Conservation (phyloP, 2,888 invertebrate genomes). For the Iphiclides podalirius region DNA sequence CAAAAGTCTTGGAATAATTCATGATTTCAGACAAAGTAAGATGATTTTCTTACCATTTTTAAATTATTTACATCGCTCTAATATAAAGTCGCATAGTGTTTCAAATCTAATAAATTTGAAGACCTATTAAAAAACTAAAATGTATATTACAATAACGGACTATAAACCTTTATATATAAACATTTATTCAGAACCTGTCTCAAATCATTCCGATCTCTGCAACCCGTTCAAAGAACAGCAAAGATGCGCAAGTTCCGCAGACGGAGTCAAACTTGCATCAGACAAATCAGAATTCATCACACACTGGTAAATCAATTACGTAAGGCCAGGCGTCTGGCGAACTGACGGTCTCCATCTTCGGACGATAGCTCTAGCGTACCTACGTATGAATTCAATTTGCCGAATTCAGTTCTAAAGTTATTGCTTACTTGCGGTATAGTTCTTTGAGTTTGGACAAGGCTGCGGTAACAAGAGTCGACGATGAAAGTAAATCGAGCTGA, state of each 20-base stretch:
- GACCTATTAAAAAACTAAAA: no score
- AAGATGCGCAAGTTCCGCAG: slow-evolving; percentile 8
- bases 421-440: slow-evolving; percentile 23
- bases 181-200: no score
- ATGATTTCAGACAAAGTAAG: no score
- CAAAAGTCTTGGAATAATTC: no score
- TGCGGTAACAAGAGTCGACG: slow-evolving; percentile 15
- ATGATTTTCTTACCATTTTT: no score
- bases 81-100: no score
- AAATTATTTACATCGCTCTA: no score
- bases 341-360: slow-evolving; percentile 19
- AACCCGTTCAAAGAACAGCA: no score
- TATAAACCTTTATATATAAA: no score
- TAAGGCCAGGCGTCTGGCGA: slow-evolving; percentile 30
- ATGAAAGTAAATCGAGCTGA: slow-evolving; percentile 4
- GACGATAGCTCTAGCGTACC: slow-evolving; percentile 32
- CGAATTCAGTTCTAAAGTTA: slow-evolving; percentile 26
- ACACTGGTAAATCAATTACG: slow-evolving; percentile 38
- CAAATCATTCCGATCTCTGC: no score
- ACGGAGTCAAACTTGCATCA: slow-evolving; percentile 6
- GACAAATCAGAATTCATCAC: slow-evolving; percentile 35
- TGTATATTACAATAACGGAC: no score
- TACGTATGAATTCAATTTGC: slow-evolving; percentile 38
- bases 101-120: no score
- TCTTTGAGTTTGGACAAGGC: slow-evolving; percentile 20